phyloP scores from a whole-genome alignment of 2,888 invertebrate genomes.

The Pachymerium ferrugineum region DNA sequence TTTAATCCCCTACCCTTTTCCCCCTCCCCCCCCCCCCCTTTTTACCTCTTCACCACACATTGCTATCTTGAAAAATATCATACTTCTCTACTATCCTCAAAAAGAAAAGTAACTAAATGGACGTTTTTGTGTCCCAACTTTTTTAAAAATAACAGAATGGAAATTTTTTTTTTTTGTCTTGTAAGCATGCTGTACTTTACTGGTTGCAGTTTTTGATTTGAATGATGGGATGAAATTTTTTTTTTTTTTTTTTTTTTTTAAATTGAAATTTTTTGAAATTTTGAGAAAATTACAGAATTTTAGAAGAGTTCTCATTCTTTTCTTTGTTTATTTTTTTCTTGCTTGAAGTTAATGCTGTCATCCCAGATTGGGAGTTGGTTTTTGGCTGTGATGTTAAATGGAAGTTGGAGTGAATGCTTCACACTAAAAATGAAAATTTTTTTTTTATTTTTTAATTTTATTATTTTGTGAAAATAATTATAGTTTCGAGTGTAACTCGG shows the following conservation, averaged over 20 bases:
- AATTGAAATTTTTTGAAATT: not conserved
- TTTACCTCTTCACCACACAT: too few relatives aligned
- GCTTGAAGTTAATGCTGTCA: not conserved
- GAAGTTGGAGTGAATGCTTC: slow-evolving; percentile 1
- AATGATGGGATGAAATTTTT: too few relatives aligned
- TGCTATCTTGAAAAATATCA: too few relatives aligned
- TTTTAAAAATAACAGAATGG: too few relatives aligned
- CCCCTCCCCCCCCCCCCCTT: too few relatives aligned
- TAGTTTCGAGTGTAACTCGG: not conserved
- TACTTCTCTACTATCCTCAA: too few relatives aligned
- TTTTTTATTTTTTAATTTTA: not conserved
- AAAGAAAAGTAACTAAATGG: too few relatives aligned
- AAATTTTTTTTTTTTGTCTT: too few relatives aligned
- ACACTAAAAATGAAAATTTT: not conserved
- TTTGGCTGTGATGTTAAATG: slow-evolving; percentile 15
- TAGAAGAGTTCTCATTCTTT: not conserved
- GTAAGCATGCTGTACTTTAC: too few relatives aligned
- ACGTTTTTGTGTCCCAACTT: too few relatives aligned
- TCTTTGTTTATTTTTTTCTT: not conserved
- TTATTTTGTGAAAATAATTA: not conserved
- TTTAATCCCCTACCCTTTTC: too few relatives aligned
- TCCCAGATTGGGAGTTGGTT: not conserved
- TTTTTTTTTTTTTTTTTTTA: not conserved
- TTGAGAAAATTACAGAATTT: not conserved
- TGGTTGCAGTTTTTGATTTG: too few relatives aligned